Evolutionary conservation across 2,888 invertebrate genomes (phyloP), one percentile per base, ranked within the genome.

Genomic region (Druceiella hillmani): DNA sequence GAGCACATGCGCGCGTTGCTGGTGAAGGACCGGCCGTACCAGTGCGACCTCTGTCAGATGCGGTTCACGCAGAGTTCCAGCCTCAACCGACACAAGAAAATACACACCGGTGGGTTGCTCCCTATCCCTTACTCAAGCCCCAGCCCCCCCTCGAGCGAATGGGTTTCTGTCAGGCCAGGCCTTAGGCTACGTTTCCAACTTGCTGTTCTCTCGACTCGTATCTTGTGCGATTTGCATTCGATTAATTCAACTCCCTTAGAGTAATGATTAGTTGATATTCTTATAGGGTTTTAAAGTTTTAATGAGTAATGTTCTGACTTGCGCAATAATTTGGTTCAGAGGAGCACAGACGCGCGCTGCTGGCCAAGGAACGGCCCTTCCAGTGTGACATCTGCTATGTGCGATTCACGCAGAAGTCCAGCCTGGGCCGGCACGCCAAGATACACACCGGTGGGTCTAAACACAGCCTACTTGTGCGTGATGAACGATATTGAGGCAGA

Each of bases 41-140:
- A 76, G 63, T 81, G 81, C 62, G 78, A 78, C 53, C 65, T 79
- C 57, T 81, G 81, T 62, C 71, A 75, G 61, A 81, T 81, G 66
- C 73, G 79, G 62, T 81, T 81, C 65, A 80, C 79, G 56, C 81
- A 81, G 66, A 80, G 80, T 63, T 79, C 79, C 66, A 80, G 80
- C 60, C 71, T 81, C 56, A 81, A 81, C 65, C 75, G 80, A 54
- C 81, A 81, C 67, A 80, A 79, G 66, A 76, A 80, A 59, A 79
- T 80, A 52, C 81, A 81, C 57, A 80, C 80, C 58, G 74, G 74
- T 74, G 67, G 64, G 73, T 70, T 60, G 47, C 54, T 52, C 50
- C 55, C 41, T 51, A 55, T 54, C 50, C 22, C 36, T 17, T 52
- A 54, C 58, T 51, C 54, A 55, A 56, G 54, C 27, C 7, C 27